Base-by-base conservation (phyloP, 2,888 invertebrate species). In the Macrophya annulata region DNA sequence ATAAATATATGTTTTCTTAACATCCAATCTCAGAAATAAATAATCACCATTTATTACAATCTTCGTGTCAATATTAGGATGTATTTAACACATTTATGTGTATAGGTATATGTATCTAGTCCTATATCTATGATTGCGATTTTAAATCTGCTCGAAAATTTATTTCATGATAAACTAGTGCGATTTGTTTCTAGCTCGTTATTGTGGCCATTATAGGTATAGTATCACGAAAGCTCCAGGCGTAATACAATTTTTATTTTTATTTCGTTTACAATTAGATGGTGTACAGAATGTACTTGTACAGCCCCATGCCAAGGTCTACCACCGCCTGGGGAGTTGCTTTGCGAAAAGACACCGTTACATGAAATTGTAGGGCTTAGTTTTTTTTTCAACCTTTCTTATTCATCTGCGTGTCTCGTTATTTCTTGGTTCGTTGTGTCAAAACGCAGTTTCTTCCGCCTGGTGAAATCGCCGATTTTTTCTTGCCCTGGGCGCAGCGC, bases 361-460 rank as follows among this genome's bases (percentile, higher is more conserved):
- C 55, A 31, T 55, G 37, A 37, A 51, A 77, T 74, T 74, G 77
- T 55, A 77, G 15, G 51, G 77, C 51, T 51, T 4, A 77, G 48
- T 48, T 77, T 77, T 48, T 77, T 77, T 76, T 77, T 17, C 37
- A 68, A 12, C 68, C 37, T 77, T 77, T 21, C 77, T 31, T 40
- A 55, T 77, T 77, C 77, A 37, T 4, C 15, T 77, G 77, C 77
- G 55, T 77, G 77, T 77, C 77, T 77, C 77, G 37, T 77, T 77
- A 77, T 77, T 77, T 48, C 48, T 37, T 31, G 51, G 9, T 55
- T 77, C n/a, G n/a, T 55, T 15, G 77, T 51, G 77, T 37, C 77
- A 51, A 48, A 55, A 55, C 51, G 37, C 25, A 17, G 9, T 77
- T 31, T 37, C 25, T 77, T 21, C 37, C 15, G 55, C 55, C 55